phyloP scores from a whole-genome alignment of 2,888 invertebrate genomes.

The Microctonus brassicae region DNA sequence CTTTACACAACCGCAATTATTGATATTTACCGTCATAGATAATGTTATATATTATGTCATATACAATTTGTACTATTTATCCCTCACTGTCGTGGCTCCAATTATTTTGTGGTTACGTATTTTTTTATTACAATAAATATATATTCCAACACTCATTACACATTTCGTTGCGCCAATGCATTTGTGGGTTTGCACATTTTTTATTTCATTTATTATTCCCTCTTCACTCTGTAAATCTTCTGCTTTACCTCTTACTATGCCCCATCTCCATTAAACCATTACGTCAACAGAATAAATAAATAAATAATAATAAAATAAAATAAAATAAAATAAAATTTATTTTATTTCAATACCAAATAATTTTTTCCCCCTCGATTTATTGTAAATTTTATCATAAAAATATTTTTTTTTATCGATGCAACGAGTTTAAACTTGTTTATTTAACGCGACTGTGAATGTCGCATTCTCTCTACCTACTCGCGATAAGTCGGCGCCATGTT shows the following conservation, averaged over 20 bases:
- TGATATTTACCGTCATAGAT: too few species aligned
- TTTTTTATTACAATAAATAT: too few species aligned
- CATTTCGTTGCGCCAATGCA: constrained; percentile 41
- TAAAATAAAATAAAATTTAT: too few species aligned
- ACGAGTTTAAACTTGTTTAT: background rate
- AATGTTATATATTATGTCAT: too few species aligned
- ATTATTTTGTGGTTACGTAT: constrained; percentile 8
- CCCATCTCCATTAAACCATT: too few species aligned
- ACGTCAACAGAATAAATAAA: too few species aligned
- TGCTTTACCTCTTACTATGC: too few species aligned
- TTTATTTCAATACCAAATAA: too few species aligned
- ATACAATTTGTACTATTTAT: background rate
- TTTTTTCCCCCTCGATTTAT: too few species aligned
- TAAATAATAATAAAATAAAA: too few species aligned
- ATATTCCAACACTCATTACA: constrained; percentile 36
- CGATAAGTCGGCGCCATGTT: constrained; percentile 69
- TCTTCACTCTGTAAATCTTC: background rate
- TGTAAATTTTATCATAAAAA: too few species aligned
- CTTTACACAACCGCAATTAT: background rate
- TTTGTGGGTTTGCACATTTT: constrained; percentile 32
- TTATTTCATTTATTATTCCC: background rate
- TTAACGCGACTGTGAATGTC: constrained; percentile 45
- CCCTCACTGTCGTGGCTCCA: constrained; percentile 9
- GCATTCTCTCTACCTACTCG: constrained; percentile 63
- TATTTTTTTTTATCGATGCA: too few species aligned